Evolutionary conservation across 1,140 invertebrate genomes (phyloP).

Genomic region (Phymastichus coffea): DNA sequence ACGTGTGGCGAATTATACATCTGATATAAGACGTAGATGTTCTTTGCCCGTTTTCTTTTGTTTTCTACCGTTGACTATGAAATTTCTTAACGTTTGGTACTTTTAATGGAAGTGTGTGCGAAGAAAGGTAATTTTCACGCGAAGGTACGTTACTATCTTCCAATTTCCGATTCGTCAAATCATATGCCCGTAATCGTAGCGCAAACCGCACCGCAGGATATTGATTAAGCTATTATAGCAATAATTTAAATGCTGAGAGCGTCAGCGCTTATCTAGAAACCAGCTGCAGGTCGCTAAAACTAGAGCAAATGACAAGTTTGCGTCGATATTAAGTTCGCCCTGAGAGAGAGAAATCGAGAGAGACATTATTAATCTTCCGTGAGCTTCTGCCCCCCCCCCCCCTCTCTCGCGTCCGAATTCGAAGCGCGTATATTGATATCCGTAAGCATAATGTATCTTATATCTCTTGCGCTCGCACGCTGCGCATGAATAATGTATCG

Average conservation of each 20-base stretch:
- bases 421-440: conserved; percentile 38
- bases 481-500: conserved; percentile 42
- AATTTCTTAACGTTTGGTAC: too few relatives aligned
- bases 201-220: too few relatives aligned
- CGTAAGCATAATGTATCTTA: conserved; percentile 39
- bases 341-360: neutral
- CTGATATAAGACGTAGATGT: too few relatives aligned
- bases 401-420: conserved; percentile 22
- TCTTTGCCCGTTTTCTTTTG: too few relatives aligned
- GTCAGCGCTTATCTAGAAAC: neutral
- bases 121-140: too few relatives aligned
- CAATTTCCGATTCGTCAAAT: too few relatives aligned
- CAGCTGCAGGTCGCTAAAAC: neutral
- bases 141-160: too few relatives aligned
- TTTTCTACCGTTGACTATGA: too few relatives aligned
- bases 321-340: neutral
- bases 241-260: conserved; percentile 12
- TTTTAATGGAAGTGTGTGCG: too few relatives aligned
- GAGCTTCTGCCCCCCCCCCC: neutral
- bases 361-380: conserved; percentile 2
- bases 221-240: too few relatives aligned
- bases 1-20: too few relatives aligned
- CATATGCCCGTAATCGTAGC: too few relatives aligned
- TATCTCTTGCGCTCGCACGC: conserved; percentile 20
- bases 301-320: neutral